A percentile compares a stretch with the other conserved stretches of the same genome.
phyloP scores from a whole-genome alignment of 1,140 invertebrate genomes.

The Diabrotica virgifera region DNA sequence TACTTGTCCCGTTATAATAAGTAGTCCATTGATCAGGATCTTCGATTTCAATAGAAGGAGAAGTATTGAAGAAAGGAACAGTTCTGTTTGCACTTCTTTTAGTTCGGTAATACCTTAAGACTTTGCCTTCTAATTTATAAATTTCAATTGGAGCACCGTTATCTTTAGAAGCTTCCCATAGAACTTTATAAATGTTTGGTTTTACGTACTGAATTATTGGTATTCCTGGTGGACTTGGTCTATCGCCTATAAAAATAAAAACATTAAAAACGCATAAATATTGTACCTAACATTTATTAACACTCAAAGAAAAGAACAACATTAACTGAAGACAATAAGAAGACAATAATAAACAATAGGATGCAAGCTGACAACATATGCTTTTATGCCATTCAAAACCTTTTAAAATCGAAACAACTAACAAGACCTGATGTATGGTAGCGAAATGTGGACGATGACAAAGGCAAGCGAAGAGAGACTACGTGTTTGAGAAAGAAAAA shows the following conservation, averaged over 20 bases:
- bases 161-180: constrained; percentile 65
- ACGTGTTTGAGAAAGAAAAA: too few relatives aligned
- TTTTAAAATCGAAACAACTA: too few relatives aligned
- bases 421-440: too few relatives aligned
- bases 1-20: constrained; percentile 78
- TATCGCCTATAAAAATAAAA: constrained; percentile 53
- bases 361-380: too few relatives aligned
- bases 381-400: too few relatives aligned
- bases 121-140: constrained; percentile 60
- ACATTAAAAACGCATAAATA: background rate
- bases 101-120: constrained; percentile 35
- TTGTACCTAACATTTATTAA: background rate
- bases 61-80: constrained; percentile 38
- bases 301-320: too few relatives aligned
- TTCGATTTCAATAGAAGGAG: constrained; percentile 50
- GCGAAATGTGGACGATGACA: too few relatives aligned
- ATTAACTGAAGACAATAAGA: too few relatives aligned
- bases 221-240: constrained; percentile 63
- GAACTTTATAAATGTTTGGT: constrained; percentile 66
- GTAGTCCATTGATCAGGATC: constrained; percentile 57
- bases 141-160: constrained; percentile 62
- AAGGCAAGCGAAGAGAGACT: too few relatives aligned
- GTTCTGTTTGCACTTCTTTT: constrained; percentile 43
- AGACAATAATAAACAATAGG: too few relatives aligned
- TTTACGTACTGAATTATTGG: constrained; percentile 63